Evolutionary conservation across 2,797 vertebrate genomes (phyloP), one percentile per base, ranked within the genome.

Genomic region (Microctenopoma stevenorrisi): DNA sequence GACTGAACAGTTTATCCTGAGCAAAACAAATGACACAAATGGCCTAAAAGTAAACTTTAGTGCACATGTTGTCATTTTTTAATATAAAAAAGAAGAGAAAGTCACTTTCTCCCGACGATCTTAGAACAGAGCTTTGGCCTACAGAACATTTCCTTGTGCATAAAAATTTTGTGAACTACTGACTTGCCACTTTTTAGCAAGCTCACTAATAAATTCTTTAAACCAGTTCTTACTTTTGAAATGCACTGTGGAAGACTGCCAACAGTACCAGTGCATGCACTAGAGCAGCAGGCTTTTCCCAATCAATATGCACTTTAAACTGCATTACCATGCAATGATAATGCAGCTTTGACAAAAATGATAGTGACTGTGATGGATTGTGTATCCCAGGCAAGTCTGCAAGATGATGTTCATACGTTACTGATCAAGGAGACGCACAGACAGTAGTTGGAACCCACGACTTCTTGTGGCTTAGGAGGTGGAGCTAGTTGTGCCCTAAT

Each of bases 251-350:
- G 7, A 52, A 60, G 49, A 48, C 44, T 65, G 60, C 37, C 42
- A n/a, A 70, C 58, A 77, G 50, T 14, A 33, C 9, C 22, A 15
- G 49, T 30, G 52, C 56, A 51, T 65, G 60, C 55, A 64, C 65
- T 28, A 40, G 25, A 40, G 8, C 30, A 40, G 55, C 35, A 63
- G 64, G 15, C 57, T 63, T 63, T 75, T 52, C 56, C 48, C 67
- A 63, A 81, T 84, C 62, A 72, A 67, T 72, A 77, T 4, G 0
- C 59, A 63, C 49, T 66, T 60, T 65, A 68, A 68, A 65, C 56
- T 82, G 71, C 67, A 80, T 80, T 74, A 48, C 51, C 59, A 74
- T 72, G 52, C 64, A 72, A 69, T 60, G 64, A 72, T 69, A 60
- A 79, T 76, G 62, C 62, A 55, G 64, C 62, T 76, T 37, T 81